Base-by-base conservation (phyloP, 1,140 invertebrate species). In the Riptortus pedestris region DNA sequence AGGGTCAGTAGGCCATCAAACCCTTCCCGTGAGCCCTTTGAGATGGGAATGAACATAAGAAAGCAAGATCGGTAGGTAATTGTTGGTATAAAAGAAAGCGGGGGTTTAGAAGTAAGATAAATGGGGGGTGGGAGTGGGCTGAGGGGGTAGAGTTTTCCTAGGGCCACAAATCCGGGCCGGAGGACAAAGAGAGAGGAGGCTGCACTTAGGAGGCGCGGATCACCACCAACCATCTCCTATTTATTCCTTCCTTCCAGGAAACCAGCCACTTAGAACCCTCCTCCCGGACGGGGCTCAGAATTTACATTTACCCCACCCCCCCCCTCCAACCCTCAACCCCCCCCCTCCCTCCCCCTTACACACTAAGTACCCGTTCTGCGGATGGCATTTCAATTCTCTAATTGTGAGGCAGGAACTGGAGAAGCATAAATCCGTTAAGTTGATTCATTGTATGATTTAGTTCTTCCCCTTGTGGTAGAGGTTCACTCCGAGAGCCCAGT, bases 231-330 rank as follows among this genome's bases (percentile, higher is more conserved):
- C 57, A 38, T 31, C 57, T 38, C 57, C 65, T 66, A 66, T 66
- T 66, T 66, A 66, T 66, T 66, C 65, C 65, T 66, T 66, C 65
- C 65, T 66, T 63, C 60, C 65, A 66, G 65, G 65, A 66, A 66
- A 66, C 60, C 65, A 63, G 24, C 65, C 65, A 66, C 65, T 66
- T 66, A 66, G 48, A 66, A 66, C 60, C 65, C 29, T n/a, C 20
- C 31, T 31, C 28, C 18, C 11, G 7, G 5, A 20, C 31, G 7
- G 18, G 47, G n/a, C 18, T 1, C 27, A 66, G 60, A 66, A 66
- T 66, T 66, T 66, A 66, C 65, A 66, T 58, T 31, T 58, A 58
- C 55, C 55, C 27, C 55, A 14, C 22, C 27, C 55, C 27, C 55
- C 14, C 12, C 22, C 48, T 7, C n/a, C n/a, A n/a, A n/a, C n/a